phyloP scores from a whole-genome alignment of 2,113 vertebrate genomes.

The Corvus moneduloides region DNA sequence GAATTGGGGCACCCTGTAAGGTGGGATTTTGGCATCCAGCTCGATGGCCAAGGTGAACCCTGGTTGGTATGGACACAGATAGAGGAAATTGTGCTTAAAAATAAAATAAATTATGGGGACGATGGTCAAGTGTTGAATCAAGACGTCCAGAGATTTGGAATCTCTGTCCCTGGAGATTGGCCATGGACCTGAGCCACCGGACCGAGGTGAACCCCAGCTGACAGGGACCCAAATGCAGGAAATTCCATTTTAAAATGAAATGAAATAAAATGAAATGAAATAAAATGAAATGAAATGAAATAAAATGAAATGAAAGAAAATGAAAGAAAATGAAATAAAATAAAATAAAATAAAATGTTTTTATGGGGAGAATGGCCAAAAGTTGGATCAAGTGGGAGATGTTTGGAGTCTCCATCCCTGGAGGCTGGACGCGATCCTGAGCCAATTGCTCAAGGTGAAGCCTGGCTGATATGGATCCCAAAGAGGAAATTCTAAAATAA shows the following conservation, averaged over 20 bases:
- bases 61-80: fast-evolving
- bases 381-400: background rate
- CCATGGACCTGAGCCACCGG: fast-evolving
- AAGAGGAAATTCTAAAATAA: background rate
- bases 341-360: background rate
- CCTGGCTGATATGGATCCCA: background rate
- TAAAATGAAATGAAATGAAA: background rate
- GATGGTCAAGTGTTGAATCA: fast-evolving
- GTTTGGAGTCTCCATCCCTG: background rate
- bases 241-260: background rate
- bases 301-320: too few species aligned
- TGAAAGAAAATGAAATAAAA: too few species aligned
- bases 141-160: background rate
- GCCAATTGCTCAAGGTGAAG: background rate
- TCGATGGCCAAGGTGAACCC: background rate
- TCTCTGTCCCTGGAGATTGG: background rate
- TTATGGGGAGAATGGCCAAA: background rate
- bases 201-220: background rate
- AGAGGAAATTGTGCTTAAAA: background rate
- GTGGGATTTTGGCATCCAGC: background rate
- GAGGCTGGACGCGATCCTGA: background rate
- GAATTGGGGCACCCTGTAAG: background rate
- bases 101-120: fast-evolving
- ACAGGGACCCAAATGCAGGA: fast-evolving
- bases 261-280: background rate